A percentile compares a stretch with the other conserved stretches of the same genome.
Evolutionary conservation across 2,113 vertebrate species (phyloP).

Genomic region (Raja brachyura): DNA sequence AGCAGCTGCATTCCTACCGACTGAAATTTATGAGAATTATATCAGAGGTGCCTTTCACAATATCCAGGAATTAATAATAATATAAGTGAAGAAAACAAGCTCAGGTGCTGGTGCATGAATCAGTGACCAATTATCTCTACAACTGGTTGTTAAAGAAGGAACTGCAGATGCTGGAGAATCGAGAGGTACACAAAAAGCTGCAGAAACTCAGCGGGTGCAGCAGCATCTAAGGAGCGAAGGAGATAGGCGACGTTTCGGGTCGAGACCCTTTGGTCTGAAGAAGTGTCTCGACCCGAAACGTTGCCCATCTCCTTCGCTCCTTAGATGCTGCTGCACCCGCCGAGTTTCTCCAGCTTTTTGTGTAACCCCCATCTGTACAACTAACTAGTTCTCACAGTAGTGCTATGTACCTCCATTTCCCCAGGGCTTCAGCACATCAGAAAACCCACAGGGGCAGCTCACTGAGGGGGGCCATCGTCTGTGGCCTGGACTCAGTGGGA

Average conservation of each 20-base stretch:
- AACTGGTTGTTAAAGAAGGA: no score
- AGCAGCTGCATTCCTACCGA: neutral
- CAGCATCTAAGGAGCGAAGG: no score
- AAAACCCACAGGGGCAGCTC: neutral
- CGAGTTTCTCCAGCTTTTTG: no score
- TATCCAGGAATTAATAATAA: neutral
- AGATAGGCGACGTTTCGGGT: no score
- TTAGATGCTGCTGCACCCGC: no score
- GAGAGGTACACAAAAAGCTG: no score
- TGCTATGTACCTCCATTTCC: neutral
- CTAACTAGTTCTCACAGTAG: neutral
- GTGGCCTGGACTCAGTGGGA: neutral
- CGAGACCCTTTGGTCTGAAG: no score
- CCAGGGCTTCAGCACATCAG: neutral
- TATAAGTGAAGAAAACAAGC: neutral
- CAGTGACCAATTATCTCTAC: neutral
- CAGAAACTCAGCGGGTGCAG: no score
- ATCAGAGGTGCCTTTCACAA: neutral
- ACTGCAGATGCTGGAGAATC: no score
- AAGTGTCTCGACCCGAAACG: no score
- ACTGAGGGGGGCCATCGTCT: no score
- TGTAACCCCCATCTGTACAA: neutral
- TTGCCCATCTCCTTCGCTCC: no score
- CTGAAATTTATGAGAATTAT: neutral
- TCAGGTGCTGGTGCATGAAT: neutral